phyloP scores from a whole-genome alignment of 2,888 invertebrate species.

The Chesias legatella region DNA sequence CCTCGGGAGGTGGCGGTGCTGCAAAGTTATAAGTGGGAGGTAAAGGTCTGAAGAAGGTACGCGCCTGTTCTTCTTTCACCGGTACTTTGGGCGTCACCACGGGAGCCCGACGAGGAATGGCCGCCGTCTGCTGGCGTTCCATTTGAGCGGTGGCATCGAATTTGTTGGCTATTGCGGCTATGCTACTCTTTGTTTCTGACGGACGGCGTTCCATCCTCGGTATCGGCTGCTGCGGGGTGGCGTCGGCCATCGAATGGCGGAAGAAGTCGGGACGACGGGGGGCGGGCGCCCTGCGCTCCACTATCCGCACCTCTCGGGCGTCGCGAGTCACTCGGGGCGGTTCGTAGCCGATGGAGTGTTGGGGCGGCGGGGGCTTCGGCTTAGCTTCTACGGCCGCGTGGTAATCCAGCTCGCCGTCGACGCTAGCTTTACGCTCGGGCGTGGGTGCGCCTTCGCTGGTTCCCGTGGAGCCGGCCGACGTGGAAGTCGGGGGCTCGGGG shows the following conservation, averaged over 20 bases:
- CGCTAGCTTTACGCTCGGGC: constrained; percentile 55
- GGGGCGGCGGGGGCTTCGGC: constrained; percentile 45
- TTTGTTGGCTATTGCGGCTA: constrained; percentile 66
- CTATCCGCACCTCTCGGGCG: constrained; percentile 46
- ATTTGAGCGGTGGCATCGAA: constrained; percentile 55
- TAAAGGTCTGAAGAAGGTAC: constrained; percentile 58
- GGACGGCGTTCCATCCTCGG: constrained; percentile 48
- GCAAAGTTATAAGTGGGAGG: constrained; percentile 72
- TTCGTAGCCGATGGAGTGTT: constrained; percentile 51
- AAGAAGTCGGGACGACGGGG: constrained; percentile 58
- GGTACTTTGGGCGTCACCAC: constrained; percentile 33
- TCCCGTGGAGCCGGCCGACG: constrained; percentile 61
- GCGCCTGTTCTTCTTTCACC: constrained; percentile 44
- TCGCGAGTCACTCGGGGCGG: constrained; percentile 44
- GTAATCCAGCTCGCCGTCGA: constrained; percentile 39
- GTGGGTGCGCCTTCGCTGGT: constrained; percentile 51
- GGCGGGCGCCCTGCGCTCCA: constrained; percentile 51
- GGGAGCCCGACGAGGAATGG: constrained; percentile 30
- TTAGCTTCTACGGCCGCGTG: constrained; percentile 51
- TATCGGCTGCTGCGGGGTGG: constrained; percentile 31
- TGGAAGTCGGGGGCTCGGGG: constrained; percentile 42
- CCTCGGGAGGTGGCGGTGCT: constrained; percentile 54
- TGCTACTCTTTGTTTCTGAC: constrained; percentile 56
- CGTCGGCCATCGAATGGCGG: constrained; percentile 65
- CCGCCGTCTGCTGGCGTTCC: constrained; percentile 37